Evolutionary conservation across 2,888 invertebrate species (phyloP).

Genomic region (Eristalis intricaria): DNA sequence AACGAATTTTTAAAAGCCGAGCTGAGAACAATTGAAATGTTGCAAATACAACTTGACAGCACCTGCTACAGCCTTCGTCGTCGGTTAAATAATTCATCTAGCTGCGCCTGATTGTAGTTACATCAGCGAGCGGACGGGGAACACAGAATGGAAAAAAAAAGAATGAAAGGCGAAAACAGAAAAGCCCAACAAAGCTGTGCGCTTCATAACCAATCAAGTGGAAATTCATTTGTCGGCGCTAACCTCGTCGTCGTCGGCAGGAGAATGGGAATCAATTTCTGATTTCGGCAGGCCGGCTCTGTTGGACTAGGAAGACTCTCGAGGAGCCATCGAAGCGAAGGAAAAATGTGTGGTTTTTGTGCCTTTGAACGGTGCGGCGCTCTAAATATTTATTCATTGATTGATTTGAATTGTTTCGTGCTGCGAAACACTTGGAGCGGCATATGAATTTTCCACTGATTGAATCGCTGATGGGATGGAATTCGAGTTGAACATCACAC

Average conservation of each 20-base stretch:
- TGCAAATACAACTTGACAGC: constrained; percentile 35
- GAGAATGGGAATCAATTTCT: constrained; percentile 14
- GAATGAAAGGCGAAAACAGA: background rate
- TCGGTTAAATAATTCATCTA: constrained; percentile 24
- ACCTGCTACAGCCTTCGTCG: constrained; percentile 9
- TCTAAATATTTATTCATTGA: constrained; percentile 19
- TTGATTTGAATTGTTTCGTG: background rate
- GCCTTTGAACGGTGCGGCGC: background rate
- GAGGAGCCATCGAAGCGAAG: background rate
- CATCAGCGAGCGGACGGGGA: background rate
- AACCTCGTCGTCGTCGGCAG: background rate
- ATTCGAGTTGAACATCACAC: background rate
- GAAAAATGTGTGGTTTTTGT: background rate
- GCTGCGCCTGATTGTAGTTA: background rate
- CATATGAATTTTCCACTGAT: background rate
- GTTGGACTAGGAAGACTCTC: background rate
- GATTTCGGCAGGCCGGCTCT: background rate
- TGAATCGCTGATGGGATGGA: background rate
- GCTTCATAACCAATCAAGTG: constrained; percentile 27
- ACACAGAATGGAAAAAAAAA: background rate
- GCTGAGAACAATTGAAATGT: constrained; percentile 19
- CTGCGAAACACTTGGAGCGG: background rate
- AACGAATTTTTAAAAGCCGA: background rate
- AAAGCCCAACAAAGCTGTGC: background rate
- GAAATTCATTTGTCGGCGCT: background rate